A percentile compares a stretch with the other conserved stretches of the same genome.
Evolutionary conservation across 2,113 vertebrate species (phyloP).

Genomic region (Bos indicus): DNA sequence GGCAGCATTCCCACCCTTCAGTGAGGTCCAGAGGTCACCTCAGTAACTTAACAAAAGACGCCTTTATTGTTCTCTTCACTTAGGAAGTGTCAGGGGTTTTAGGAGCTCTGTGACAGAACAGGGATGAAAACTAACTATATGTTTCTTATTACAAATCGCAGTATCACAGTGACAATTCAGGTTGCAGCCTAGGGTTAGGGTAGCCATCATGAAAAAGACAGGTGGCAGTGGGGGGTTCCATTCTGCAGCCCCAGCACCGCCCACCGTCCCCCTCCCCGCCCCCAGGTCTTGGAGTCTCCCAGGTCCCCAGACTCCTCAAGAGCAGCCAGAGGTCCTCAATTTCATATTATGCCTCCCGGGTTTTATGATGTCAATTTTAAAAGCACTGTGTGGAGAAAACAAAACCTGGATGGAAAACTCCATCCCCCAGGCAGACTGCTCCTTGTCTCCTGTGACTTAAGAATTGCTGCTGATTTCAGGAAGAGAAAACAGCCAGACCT

Average conservation of each 20-base stretch:
- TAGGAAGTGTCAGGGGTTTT: not conserved
- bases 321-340: not conserved
- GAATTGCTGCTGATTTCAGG: not conserved
- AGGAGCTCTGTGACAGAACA: not conserved
- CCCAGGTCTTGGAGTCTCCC: accelerated
- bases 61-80: not conserved
- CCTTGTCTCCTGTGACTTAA: not conserved
- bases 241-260: not conserved
- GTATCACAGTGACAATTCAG: not conserved
- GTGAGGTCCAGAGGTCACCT: not conserved
- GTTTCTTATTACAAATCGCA: not conserved
- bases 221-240: accelerated
- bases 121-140: not conserved
- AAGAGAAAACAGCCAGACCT: not conserved
- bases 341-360: not conserved
- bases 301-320: too few species aligned
- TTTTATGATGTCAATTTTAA: not conserved
- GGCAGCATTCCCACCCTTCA: too few species aligned
- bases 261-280: accelerated
- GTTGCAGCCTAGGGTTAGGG: not conserved
- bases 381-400: not conserved
- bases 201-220: accelerated
- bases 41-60: not conserved
- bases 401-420: not conserved
- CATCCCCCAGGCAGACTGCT: not conserved